Evolutionary conservation across 2,797 vertebrate genomes (phyloP).

Genomic region (Channa striata): DNA sequence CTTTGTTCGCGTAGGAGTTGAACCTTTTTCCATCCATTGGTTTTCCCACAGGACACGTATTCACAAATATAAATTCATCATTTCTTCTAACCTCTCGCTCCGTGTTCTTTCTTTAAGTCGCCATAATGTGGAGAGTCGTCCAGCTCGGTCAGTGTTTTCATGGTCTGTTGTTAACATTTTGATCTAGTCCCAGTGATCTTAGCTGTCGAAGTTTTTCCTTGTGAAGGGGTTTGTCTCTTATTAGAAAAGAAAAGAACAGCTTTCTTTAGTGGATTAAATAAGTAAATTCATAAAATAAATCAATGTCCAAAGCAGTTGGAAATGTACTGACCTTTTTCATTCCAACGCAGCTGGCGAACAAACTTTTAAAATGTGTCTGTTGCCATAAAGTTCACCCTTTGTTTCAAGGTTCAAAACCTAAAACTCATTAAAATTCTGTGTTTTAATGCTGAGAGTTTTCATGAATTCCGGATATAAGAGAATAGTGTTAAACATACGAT

Average conservation of each 20-base stretch:
- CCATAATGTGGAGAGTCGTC: too few relatives aligned
- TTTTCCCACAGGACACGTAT: background rate
- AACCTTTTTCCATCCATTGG: background rate
- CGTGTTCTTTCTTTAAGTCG: background rate
- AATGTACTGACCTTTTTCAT: background rate
- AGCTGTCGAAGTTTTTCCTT: background rate
- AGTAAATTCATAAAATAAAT: background rate
- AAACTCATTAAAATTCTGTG: slow-evolving; percentile 44
- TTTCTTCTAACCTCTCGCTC: background rate
- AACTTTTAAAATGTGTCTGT: slow-evolving; percentile 6
- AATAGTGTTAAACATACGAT: slow-evolving; percentile 31
- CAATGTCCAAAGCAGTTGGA: slow-evolving; percentile 1
- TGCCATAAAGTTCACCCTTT: slow-evolving; percentile 10
- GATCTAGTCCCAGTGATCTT: background rate
- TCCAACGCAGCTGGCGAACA: slow-evolving; percentile 11
- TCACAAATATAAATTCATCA: background rate
- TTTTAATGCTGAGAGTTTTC: slow-evolving; percentile 55
- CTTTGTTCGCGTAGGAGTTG: background rate
- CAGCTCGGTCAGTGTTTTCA: too few relatives aligned
- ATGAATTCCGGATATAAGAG: slow-evolving; percentile 70
- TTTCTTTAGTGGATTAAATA: slow-evolving; percentile 1
- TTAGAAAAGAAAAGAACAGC: background rate
- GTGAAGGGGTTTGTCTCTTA: background rate
- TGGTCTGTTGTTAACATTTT: too few relatives aligned
- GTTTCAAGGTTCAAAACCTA: slow-evolving; percentile 49